Evolutionary conservation across 2,888 invertebrate species (phyloP).

Genomic region (Rhamphomyia laevipes): DNA sequence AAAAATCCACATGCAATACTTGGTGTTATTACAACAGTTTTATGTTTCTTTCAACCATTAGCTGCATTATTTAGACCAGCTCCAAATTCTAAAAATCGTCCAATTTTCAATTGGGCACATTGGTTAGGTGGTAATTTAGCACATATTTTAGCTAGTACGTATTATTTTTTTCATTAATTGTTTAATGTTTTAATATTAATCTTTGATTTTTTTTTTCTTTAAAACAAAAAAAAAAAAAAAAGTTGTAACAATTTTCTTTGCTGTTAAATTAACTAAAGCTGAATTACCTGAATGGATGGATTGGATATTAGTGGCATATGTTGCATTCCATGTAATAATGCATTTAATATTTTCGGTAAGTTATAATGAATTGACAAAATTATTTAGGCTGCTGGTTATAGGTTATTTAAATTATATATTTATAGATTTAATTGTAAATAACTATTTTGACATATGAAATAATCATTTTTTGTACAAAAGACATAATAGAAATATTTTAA

Average conservation of each 20-base stretch:
- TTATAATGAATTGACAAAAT: slow-evolving; percentile 5
- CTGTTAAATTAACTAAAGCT: slow-evolving; percentile 74
- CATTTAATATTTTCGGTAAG: slow-evolving; percentile 75
- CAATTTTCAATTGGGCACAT: slow-evolving; percentile 85
- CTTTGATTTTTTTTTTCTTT: background rate
- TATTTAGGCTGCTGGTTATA: too few relatives aligned
- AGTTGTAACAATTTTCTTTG: slow-evolving; percentile 92
- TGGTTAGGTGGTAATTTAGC: slow-evolving; percentile 81
- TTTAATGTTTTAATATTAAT: background rate
- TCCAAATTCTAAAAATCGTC: slow-evolving; percentile 65
- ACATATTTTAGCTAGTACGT: slow-evolving; percentile 76
- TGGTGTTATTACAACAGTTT: slow-evolving; percentile 61
- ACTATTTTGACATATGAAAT: too few relatives aligned
- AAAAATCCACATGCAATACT: slow-evolving; percentile 75
- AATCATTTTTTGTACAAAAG: background rate
- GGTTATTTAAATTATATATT: too few relatives aligned
- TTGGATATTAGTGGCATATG: slow-evolving; percentile 79
- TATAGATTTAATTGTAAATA: too few relatives aligned
- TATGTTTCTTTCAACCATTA: slow-evolving; percentile 79
- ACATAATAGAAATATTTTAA: too few relatives aligned
- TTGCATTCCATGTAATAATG: slow-evolving; percentile 77
- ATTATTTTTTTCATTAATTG: slow-evolving; percentile 1
- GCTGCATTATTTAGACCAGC: slow-evolving; percentile 77
- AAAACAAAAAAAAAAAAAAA: slow-evolving; percentile 13
- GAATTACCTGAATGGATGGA: slow-evolving; percentile 77